Evolutionary conservation across 2,888 invertebrate species (phyloP), one percentile per base, ranked within the genome.

Genomic region (Galeruca laticollis): DNA sequence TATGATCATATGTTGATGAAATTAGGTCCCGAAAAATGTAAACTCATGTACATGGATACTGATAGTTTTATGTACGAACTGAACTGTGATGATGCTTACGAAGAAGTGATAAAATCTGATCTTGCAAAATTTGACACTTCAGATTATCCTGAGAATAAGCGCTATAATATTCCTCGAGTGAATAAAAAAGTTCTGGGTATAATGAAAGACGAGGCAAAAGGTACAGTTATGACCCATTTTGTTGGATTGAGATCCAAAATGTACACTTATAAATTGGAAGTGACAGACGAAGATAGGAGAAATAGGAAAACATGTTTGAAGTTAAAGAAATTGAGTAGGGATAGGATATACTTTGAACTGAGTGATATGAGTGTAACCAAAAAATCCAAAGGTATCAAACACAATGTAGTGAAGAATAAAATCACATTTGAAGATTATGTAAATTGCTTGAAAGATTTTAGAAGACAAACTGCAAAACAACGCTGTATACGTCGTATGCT

Each of bases 1-100:
- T 74, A 75, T 56, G 60, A 73, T 49, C 72, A 64, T 56, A 71
- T 74, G 62, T 4, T 68, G 15, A 20, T 63, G 21, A 68, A 69
- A 66, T 71, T 70, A 11, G 59, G 43, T 47, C 10, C n/a, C 10
- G 40, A 71, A 15, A 67, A 70, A 60, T 63, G 62, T 20, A 71
- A 68, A 64, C 37, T 77, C 26, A n/a, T 59, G 20, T 62, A 69
- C 47, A 64, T 54, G 6, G 68, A 71, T 40, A 71, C 71, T 10
- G 64, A 68, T 33, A 60, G 64, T 33, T 60, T 68, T 33, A 15
- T 59, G 9, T 59, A 59, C 15, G 59, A 33, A 33, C 33, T 33
- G n/a, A 15, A 0, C 35, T 59, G 37, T 59, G 33, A 59, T 18
- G 18, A 59, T 37, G 37, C 37, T n/a, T 37, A 35, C 11, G 35